Evolutionary conservation across 2,113 vertebrate species (phyloP).

Genomic region (Eudyptes chrysolophus): DNA sequence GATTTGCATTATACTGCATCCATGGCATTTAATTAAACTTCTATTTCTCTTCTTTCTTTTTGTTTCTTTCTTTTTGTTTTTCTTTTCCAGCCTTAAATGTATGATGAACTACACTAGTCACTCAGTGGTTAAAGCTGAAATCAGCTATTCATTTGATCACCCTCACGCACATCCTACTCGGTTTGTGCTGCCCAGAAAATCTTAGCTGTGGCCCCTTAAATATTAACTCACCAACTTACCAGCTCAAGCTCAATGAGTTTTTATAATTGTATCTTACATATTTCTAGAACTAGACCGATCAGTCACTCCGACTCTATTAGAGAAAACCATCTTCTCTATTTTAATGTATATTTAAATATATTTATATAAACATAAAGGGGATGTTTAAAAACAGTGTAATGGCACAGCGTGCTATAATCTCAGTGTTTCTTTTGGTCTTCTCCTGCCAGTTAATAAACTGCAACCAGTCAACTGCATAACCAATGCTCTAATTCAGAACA

Average conservation of each 20-base stretch:
- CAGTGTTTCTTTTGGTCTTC: slow-evolving; percentile 26
- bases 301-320: not conserved
- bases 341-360: slow-evolving; percentile 15
- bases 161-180: not conserved
- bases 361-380: slow-evolving; percentile 40
- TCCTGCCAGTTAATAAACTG: slow-evolving; percentile 42
- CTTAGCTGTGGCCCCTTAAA: not conserved
- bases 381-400: slow-evolving; percentile 44
- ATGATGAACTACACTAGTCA: slow-evolving; percentile 19
- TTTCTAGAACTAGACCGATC: not conserved
- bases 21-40: slow-evolving; percentile 63
- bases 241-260: not conserved
- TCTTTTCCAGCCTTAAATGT: slow-evolving; percentile 9
- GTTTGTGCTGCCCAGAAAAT: not conserved
- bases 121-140: slow-evolving; percentile 42
- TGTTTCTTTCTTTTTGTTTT: slow-evolving; percentile 25
- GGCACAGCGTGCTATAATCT: not conserved
- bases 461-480: slow-evolving; percentile 25
- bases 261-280: not conserved
- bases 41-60: slow-evolving; percentile 50
- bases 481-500: slow-evolving; percentile 38
- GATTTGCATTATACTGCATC: slow-evolving; percentile 68
- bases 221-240: not conserved
- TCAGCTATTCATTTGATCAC: not conserved
- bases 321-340: not conserved